A percentile compares a stretch with the other conserved stretches of the same genome.
These are phyloP conservation scores for Silvanus unidentatus DNA, from an alignment of 2,888 invertebrate species.

Conservation along the genomic window DNA sequence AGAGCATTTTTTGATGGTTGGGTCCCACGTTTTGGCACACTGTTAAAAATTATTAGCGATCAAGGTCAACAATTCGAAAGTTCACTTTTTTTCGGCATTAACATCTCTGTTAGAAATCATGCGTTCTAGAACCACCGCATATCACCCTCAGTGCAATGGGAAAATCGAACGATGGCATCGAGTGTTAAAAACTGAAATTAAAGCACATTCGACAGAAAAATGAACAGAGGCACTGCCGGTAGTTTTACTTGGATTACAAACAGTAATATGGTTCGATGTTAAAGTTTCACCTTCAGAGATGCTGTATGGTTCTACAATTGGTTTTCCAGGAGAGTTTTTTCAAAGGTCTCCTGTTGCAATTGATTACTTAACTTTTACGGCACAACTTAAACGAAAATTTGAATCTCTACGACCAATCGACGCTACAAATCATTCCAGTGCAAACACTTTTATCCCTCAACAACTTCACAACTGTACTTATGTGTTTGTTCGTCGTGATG, in stretches of 20 bases:
- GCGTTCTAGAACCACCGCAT: constrained; percentile 19
- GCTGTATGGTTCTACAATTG: constrained; percentile 29
- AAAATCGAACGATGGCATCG: constrained; percentile 13
- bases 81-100: not conserved
- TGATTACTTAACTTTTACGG: not conserved
- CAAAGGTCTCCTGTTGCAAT: not conserved
- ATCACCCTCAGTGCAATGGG: constrained; percentile 19
- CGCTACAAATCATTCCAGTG: constrained; percentile 6
- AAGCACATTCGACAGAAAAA: constrained; percentile 6
- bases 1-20: constrained; percentile 2
- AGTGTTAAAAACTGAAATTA: constrained; percentile 7
- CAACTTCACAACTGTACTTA: constrained; percentile 15
- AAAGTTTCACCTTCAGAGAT: constrained; percentile 25
- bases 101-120: constrained; percentile 7
- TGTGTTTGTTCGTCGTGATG: constrained; percentile 25
- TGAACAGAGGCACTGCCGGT: constrained; percentile 15
- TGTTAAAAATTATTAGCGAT: constrained; percentile 17
- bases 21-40: constrained; percentile 5
- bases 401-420: constrained; percentile 6
- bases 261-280: constrained; percentile 1
- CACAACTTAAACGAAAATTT: constrained; percentile 8
- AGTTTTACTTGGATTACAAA: constrained; percentile 6
- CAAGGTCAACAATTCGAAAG: constrained; percentile 3
- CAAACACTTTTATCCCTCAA: constrained; percentile 11
- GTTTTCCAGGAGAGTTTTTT: constrained; percentile 26